Evolutionary conservation across 2,113 vertebrate species (phyloP), one percentile per base, ranked within the genome.

Genomic region (Alethe castanea): DNA sequence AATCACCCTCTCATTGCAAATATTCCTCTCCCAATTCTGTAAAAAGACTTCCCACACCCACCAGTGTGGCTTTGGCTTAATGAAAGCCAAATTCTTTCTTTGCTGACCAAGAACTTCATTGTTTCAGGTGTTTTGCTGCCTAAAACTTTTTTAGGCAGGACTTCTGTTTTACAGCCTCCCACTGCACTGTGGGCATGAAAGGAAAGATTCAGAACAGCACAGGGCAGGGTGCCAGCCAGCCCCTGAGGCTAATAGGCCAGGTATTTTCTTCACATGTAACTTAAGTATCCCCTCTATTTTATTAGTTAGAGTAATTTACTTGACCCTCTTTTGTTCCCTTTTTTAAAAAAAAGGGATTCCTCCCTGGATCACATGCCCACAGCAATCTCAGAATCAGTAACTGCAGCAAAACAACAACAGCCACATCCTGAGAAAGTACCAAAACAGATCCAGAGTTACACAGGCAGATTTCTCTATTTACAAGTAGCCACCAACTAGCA

Each of bases 41-140:
- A 72, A 86, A 61, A 81, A 61, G 70, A 33, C 38, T 61, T 90
- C 94, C 71, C 71, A 92, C 90, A 72, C 50, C 71, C 80, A 92
- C 61, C 60, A 67, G 12, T 1, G 8, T 14, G 14, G 45, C 81
- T 61, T 38, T 47, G 35, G 20, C 61, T 61, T n/a, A 56, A 76
- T 57, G 40, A 76, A 86, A 62, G 42, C 16, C 33, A 36, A 86
- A 38, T 62, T 81, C 42, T 56, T 81, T 74, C 26, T 73, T 18
- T 91, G 70, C 71, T 82, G 56, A 92, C 28, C 45, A 53, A 92
- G 65, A 67, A 74, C 28, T 60, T 72, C 3, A 2, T 84, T 77
- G 66, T 96, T 93, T 60, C 94, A 92, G 92, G 88, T 90, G 31
- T 60, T 86, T 48, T 66, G 35, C 71, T 77, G 52, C 44, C 19